phyloP scores from a whole-genome alignment of 23 tunicate genomes.

The Styela plicata region DNA sequence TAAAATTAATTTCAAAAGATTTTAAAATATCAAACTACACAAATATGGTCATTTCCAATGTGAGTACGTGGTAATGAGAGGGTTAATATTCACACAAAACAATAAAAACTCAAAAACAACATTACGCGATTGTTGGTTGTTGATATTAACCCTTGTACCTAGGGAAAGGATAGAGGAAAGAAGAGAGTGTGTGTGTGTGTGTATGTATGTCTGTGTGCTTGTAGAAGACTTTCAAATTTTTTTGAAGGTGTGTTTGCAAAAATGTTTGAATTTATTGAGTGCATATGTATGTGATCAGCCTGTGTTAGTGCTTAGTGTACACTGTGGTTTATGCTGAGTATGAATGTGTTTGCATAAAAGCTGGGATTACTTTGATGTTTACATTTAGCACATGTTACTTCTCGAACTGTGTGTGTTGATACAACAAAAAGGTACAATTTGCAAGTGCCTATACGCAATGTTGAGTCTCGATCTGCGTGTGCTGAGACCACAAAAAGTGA shows the following conservation, averaged over 20 bases:
- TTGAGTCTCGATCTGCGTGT: no score
- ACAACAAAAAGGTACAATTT: no score
- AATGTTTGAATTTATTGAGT: no score
- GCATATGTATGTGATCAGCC: background rate
- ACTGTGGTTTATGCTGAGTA: background rate
- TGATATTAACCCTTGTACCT: background rate
- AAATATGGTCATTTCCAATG: background rate
- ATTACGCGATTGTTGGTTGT: background rate
- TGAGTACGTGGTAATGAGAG: no score
- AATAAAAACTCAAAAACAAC: background rate
- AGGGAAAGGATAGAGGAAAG: background rate
- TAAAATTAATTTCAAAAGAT: background rate
- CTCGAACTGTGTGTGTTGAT: no score
- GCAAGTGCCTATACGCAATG: no score
- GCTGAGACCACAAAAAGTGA: no score
- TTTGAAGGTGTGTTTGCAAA: no score
- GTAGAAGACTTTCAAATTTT: no score
- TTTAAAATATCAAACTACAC: background rate
- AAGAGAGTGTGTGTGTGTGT: constrained; percentile 16
- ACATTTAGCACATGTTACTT: no score
- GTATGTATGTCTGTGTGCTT: background rate
- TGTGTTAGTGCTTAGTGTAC: background rate
- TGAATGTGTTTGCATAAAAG: background rate
- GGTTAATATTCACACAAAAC: background rate
- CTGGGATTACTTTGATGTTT: background rate